Evolutionary conservation across 2,797 vertebrate genomes (phyloP).

Genomic region (Notolabrus celidotus): DNA sequence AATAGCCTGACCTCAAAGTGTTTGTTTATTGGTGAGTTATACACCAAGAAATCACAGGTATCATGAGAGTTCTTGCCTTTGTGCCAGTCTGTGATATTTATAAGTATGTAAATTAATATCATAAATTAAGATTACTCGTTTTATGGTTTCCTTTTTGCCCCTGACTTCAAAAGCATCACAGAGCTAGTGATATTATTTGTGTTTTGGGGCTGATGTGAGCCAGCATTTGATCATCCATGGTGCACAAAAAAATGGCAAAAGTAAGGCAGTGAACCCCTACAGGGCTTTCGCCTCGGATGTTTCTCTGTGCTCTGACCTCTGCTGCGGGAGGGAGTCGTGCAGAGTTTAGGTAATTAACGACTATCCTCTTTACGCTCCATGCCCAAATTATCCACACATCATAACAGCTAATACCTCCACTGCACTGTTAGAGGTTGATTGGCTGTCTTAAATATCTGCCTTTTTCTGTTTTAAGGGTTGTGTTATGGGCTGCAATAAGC

Average conservation of each 20-base stretch:
- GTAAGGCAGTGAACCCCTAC: slow-evolving; percentile 49
- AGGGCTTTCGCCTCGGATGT: slow-evolving; percentile 46
- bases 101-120: slow-evolving; percentile 7
- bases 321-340: slow-evolving; percentile 33
- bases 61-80: not conserved
- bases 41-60: not conserved
- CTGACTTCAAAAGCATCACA: slow-evolving; percentile 41
- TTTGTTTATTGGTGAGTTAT: slow-evolving; percentile 15
- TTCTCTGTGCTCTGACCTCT: slow-evolving; percentile 51
- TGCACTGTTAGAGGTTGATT: slow-evolving; percentile 7
- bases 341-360: slow-evolving; percentile 57
- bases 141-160: slow-evolving; percentile 29
- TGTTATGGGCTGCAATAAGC: not conserved
- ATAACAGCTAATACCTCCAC: slow-evolving; percentile 13
- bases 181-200: slow-evolving; percentile 38
- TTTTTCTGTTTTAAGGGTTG: not conserved
- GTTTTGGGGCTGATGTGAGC: slow-evolving; percentile 46
- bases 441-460: not conserved
- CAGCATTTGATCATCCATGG: slow-evolving; percentile 57
- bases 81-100: slow-evolving; percentile 19
- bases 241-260: slow-evolving; percentile 34
- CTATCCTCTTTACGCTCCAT: slow-evolving; percentile 4
- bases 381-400: slow-evolving; percentile 27
- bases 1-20: slow-evolving; percentile 37
- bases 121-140: slow-evolving; percentile 5